Percentiles rank a stretch among this genome's conserved stretches.
These are phyloP conservation scores for Zaprionus lachaisei DNA, from an alignment of 1,140 invertebrate species.

Conservation along the genomic window DNA sequence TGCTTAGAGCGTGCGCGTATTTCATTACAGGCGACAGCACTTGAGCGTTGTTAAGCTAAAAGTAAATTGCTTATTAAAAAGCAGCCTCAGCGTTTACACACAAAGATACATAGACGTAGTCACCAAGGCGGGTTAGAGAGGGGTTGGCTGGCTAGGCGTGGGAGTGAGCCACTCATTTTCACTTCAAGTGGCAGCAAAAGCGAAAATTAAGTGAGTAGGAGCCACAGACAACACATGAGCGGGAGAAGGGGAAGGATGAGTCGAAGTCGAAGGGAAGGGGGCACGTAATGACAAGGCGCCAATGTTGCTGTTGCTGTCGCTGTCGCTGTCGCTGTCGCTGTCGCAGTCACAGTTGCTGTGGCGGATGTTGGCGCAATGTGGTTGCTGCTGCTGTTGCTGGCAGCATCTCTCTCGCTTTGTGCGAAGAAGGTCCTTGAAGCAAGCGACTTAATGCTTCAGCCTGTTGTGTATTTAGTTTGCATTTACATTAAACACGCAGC, in stretches of 20 bases:
- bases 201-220: conserved; percentile 56
- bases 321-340: conserved; percentile 13
- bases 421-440: conserved; percentile 72
- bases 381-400: not conserved
- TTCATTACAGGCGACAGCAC: conserved; percentile 70
- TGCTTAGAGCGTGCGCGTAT: conserved; percentile 58
- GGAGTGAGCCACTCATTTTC: conserved; percentile 72
- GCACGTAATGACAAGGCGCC: conserved; percentile 64
- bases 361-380: not conserved
- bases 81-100: conserved; percentile 49
- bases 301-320: not conserved
- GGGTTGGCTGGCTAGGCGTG: not conserved
- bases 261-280: conserved; percentile 23
- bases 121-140: not conserved
- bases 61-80: conserved; percentile 83
- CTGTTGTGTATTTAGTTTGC: conserved; percentile 79
- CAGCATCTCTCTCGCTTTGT: conserved; percentile 11
- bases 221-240: conserved; percentile 58
- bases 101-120: conserved; percentile 25
- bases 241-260: not conserved
- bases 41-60: conserved; percentile 74
- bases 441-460: conserved; percentile 79
- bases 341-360: conserved; percentile 7
- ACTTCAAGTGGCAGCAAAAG: conserved; percentile 69
- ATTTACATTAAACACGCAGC: conserved; percentile 68